Conservation (phyloP, 2,888 invertebrate species). For the Operophtera brumata region DNA sequence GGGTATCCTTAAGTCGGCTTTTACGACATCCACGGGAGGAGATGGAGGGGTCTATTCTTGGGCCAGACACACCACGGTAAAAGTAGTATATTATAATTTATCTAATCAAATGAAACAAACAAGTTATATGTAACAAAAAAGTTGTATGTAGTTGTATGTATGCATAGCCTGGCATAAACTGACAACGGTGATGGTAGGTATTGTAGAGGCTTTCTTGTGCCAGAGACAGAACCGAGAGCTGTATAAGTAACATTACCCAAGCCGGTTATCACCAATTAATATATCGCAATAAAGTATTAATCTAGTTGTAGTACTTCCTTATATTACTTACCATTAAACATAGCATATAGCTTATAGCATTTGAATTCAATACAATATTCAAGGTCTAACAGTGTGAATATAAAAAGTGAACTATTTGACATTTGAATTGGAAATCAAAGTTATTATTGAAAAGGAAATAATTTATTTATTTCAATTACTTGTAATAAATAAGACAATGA, state of each 20-base stretch:
- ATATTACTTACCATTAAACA: too few relatives aligned
- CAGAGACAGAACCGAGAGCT: not conserved
- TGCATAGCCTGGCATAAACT: too few relatives aligned
- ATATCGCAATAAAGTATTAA: conserved; percentile 35
- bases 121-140: too few relatives aligned
- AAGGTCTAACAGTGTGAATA: conserved; percentile 35
- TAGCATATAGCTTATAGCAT: conserved; percentile 44
- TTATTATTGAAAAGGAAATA: conserved; percentile 18
- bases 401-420: conserved; percentile 33
- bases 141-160: too few relatives aligned
- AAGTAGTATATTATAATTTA: too few relatives aligned
- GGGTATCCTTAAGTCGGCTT: too few relatives aligned
- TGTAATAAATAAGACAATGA: conserved; percentile 9
- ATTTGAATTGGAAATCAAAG: conserved; percentile 32
- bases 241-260: conserved; percentile 13
- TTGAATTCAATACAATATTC: conserved; percentile 35
- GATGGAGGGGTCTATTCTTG: too few relatives aligned
- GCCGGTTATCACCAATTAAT: conserved; percentile 23
- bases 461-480: conserved; percentile 16
- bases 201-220: not conserved
- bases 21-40: too few relatives aligned
- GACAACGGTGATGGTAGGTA: too few relatives aligned
- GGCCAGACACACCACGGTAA: too few relatives aligned
- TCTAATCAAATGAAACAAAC: too few relatives aligned
- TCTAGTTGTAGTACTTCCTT: conserved; percentile 50